Conservation (phyloP, 2,113 vertebrate species). For the Oenanthe melanoleuca region DNA sequence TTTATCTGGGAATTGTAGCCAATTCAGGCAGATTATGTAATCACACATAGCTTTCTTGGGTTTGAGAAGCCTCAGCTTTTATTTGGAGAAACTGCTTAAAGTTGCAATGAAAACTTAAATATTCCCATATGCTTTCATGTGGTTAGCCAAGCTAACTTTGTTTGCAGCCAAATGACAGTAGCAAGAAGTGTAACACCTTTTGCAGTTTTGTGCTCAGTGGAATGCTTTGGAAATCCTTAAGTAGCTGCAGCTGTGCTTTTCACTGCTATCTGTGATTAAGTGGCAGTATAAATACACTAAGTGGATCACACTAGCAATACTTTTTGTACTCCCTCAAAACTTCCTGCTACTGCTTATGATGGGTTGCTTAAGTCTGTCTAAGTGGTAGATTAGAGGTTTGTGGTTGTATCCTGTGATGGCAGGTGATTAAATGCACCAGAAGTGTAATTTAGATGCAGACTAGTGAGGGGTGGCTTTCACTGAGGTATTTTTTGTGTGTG, state of each 20-base stretch:
- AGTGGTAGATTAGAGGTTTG: not conserved
- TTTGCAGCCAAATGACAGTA: not conserved
- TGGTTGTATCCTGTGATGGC: not conserved
- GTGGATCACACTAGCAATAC: not conserved
- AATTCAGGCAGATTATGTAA: not conserved
- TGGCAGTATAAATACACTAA: not conserved
- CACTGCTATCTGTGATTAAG: not conserved
- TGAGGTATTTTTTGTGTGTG: not conserved
- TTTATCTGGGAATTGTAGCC: not conserved
- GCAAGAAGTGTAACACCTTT: not conserved
- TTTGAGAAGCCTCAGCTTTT: not conserved
- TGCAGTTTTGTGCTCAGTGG: not conserved
- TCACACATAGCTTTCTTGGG: not conserved
- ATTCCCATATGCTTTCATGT: not conserved
- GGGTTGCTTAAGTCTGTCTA: not conserved
- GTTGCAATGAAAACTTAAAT: not conserved
- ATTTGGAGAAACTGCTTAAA: not conserved
- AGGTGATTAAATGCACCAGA: not conserved
- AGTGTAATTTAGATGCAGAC: not conserved
- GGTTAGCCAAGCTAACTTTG: not conserved
- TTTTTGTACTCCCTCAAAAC: not conserved
- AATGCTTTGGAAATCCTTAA: not conserved
- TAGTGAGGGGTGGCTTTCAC: not conserved
- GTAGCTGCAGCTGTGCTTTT: not conserved
- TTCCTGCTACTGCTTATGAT: not conserved